A percentile compares a stretch with the other conserved stretches of the same genome.
Evolutionary conservation across 2,888 invertebrate genomes (phyloP).

Genomic region (Antheraea yamamai): DNA sequence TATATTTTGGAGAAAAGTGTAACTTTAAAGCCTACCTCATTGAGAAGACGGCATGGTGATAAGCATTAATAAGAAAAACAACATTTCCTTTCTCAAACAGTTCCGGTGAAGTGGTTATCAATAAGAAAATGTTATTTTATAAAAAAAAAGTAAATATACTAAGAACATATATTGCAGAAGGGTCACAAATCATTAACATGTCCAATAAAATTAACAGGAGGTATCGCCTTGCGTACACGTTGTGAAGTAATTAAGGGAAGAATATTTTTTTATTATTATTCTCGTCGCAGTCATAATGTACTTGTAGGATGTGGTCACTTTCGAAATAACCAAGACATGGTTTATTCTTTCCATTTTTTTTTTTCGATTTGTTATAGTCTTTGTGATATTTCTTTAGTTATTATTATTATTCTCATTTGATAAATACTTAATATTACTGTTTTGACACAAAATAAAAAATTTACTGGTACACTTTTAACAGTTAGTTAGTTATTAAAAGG

Average conservation of each 20-base stretch:
- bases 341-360: not conserved
- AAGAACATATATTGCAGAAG: not conserved
- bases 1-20: too few relatives aligned
- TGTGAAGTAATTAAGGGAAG: constrained; percentile 66
- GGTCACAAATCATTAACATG: constrained; percentile 46
- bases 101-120: not conserved
- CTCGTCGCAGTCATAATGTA: constrained; percentile 64
- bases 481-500: too few relatives aligned
- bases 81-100: not conserved
- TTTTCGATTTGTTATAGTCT: not conserved
- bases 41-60: too few relatives aligned
- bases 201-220: constrained; percentile 57
- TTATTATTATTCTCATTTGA: not conserved
- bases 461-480: too few relatives aligned
- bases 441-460: not conserved
- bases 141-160: not conserved
- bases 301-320: constrained; percentile 42
- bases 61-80: too few relatives aligned
- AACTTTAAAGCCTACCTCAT: too few relatives aligned
- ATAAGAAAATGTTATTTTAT: not conserved
- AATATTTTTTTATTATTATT: constrained; percentile 58
- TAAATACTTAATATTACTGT: not conserved
- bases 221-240: constrained; percentile 53
- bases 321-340: constrained; percentile 21
- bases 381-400: not conserved